Percentiles rank a stretch among this genome's conserved stretches.
phyloP scores from a whole-genome alignment of 35 echinoderm and acorn worm species.

The Nesometra sesokonis region DNA sequence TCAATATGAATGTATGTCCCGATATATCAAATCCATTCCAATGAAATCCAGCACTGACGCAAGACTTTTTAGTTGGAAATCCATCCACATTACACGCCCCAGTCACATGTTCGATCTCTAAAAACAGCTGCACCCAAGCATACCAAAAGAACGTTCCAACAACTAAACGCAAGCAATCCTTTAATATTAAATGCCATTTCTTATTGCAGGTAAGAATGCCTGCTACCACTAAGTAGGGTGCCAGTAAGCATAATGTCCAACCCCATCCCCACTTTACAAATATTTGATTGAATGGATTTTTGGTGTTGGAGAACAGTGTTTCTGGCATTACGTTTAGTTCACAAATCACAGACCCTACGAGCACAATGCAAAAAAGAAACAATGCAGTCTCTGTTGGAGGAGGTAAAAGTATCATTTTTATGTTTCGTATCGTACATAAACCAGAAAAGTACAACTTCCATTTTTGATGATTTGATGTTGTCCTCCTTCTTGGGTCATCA shows the following conservation, averaged over 20 bases:
- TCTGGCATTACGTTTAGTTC: neutral
- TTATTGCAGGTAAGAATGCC: neutral
- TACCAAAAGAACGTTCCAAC: neutral
- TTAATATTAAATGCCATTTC: neutral
- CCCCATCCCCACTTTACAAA: neutral
- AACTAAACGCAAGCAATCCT: neutral
- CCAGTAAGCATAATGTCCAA: neutral
- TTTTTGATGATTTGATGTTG: too few relatives aligned
- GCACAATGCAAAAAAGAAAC: neutral
- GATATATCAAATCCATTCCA: neutral
- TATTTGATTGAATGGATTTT: neutral
- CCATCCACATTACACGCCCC: neutral
- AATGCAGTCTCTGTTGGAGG: neutral
- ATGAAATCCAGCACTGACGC: neutral
- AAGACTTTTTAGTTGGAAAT: neutral
- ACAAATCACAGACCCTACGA: neutral
- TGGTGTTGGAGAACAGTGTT: neutral
- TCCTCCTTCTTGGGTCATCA: too few relatives aligned
- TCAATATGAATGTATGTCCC: neutral
- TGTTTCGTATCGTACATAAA: too few relatives aligned
- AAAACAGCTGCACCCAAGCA: neutral
- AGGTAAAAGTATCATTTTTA: neutral
- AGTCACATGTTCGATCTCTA: neutral
- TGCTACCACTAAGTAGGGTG: neutral
- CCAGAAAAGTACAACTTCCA: too few relatives aligned